Base-by-base conservation (phyloP, 2,113 vertebrate genomes). In the Ivindomyrus marchei region DNA sequence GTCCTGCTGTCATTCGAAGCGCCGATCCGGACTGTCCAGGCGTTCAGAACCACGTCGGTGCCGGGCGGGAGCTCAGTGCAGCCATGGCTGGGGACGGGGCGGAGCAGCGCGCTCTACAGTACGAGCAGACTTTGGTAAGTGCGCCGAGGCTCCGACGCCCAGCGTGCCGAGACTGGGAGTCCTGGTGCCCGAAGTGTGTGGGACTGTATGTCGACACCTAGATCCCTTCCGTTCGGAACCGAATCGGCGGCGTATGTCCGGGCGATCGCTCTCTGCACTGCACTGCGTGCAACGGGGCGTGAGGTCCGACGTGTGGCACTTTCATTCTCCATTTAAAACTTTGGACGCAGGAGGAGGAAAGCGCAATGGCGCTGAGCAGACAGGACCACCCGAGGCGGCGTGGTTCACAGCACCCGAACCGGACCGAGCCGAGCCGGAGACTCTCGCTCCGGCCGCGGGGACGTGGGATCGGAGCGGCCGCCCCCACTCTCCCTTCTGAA, bases 121-220 rank as follows among this genome's bases (percentile, higher is more conserved):
- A 97, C 27, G 96, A 97, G 92, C 96, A 97, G 94, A 97, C 96
- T 24, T 89, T 97, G 96, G 96, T 97, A 93, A 96, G 96, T 92
- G 36, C 36, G 3, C 74, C 74, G 74, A 17, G 36, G 74, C 74
- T 80, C 70, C 62, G 62, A 27, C 62, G 24, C 62, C n/a, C 62
- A 27, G 62, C 62, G 62, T 27, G 24, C 70, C 31, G 31, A 15
- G 70, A 77, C 70, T 4, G 13, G 70, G 31, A 39, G 70, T 77
- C 13, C 70, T 17, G 70, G 31, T 17, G 70, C 31, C 31, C 31
- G 74, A 19, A 5, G 13, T 39, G 4, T 70, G 62, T 11, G 62
- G 62, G 62, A 11, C 10, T 27, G 27, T 11, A 31, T 31, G 27
- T 31, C 62, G 62, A 10, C n/a, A 31, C 62, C 62, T 27, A 31